Percentiles rank a stretch among this genome's conserved stretches.
Conservation (phyloP, 64 coral and sea anemone genomes). For the Acropora yongei region DNA sequence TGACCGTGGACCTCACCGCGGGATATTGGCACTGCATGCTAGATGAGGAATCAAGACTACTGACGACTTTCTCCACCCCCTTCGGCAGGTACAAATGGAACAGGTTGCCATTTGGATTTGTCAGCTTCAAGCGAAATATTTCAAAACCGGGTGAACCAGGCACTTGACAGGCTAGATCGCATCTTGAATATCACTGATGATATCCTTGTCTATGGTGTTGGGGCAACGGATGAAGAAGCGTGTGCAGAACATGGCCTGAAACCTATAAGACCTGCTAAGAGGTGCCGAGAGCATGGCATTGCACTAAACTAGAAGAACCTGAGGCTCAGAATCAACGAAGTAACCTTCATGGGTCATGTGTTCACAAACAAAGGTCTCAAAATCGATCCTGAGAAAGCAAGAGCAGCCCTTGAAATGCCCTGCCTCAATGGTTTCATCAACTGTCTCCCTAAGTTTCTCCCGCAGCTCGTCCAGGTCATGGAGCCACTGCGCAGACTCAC, state of each 20-base stretch:
- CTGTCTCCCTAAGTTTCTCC: too few species aligned
- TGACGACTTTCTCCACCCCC: conserved; percentile 51
- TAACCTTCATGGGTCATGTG: conserved; percentile 41
- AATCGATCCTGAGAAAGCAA: neutral
- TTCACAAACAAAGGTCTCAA: conserved; percentile 24
- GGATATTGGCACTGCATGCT: conserved; percentile 60
- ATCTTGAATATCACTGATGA: conserved; percentile 17
- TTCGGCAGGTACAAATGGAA: conserved; percentile 4
- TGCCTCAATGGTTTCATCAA: too few species aligned
- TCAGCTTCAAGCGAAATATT: conserved; percentile 12
- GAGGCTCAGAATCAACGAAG: conserved; percentile 19
- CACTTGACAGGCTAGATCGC: neutral
- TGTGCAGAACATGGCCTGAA: neutral
- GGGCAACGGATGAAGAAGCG: conserved; percentile 17
- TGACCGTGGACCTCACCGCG: conserved; percentile 12
- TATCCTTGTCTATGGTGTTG: neutral
- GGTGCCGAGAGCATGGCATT: conserved; percentile 42
- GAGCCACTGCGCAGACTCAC: too few species aligned
- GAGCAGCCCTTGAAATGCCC: conserved; percentile 4
- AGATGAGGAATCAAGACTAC: conserved; percentile 49
- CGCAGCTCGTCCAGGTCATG: too few species aligned
- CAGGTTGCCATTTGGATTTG: neutral
- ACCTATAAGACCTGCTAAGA: conserved; percentile 18
- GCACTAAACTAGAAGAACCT: conserved; percentile 24
- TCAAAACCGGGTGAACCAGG: conserved; percentile 1